Conservation (phyloP, 2,797 vertebrate species). For the Orestias chungarensis region DNA sequence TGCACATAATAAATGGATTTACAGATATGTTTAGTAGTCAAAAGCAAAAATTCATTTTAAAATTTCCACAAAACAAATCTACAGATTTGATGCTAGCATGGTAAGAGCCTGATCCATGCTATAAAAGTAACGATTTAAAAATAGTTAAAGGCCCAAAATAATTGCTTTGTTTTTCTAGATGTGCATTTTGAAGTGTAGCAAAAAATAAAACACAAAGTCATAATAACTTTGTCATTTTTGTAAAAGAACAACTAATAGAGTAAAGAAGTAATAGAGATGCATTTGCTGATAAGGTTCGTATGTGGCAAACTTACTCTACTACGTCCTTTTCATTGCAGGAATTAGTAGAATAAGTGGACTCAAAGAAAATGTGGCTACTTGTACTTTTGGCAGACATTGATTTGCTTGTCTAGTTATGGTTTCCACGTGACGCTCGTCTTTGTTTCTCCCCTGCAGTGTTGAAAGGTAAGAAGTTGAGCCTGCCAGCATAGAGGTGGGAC, state of each 20-base stretch:
- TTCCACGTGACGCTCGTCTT: conserved; percentile 3
- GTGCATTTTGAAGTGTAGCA: too few relatives aligned
- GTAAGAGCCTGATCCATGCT: neutral
- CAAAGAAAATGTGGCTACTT: too few relatives aligned
- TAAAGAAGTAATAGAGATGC: too few relatives aligned
- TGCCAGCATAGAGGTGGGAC: conserved; percentile 92
- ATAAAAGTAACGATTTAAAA: neutral
- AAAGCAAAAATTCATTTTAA: neutral
- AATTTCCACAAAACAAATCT: neutral
- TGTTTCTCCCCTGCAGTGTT: conserved; percentile 81
- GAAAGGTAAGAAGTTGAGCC: conserved; percentile 99
- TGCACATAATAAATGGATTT: neutral
- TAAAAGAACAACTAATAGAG: too few relatives aligned
- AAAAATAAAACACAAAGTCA: too few relatives aligned
- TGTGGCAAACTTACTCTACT: too few relatives aligned
- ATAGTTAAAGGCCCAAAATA: neutral
- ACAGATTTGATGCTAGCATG: neutral
- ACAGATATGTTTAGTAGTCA: neutral
- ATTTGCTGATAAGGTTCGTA: too few relatives aligned
- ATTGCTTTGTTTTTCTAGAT: too few relatives aligned
- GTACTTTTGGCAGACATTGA: too few relatives aligned
- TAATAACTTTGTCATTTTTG: too few relatives aligned
- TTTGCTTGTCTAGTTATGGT: neutral
- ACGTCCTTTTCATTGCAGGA: too few relatives aligned
- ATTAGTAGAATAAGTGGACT: too few relatives aligned